A percentile compares a stretch with the other conserved stretches of the same genome.
Conservation (phyloP, 2,113 vertebrate genomes). For the Gallinago paraguaiae region DNA sequence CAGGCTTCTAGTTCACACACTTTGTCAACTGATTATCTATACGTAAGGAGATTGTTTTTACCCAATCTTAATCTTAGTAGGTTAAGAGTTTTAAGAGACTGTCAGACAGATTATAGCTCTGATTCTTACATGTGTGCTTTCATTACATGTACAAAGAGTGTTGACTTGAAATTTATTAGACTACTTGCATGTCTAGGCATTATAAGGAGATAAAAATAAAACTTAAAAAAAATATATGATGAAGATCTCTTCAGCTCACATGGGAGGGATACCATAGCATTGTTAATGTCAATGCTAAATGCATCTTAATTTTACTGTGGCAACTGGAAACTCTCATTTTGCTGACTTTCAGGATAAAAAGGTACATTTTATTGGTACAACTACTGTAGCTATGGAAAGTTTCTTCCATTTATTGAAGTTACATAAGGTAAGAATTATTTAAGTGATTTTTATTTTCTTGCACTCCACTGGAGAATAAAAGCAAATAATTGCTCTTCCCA, state of each 20-base stretch:
- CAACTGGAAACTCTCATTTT: slow-evolving; percentile 30
- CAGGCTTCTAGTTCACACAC: background rate
- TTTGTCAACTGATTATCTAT: background rate
- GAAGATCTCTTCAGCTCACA: background rate
- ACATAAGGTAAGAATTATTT: background rate
- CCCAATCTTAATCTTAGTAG: background rate
- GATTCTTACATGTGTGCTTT: slow-evolving; percentile 23
- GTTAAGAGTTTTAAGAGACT: slow-evolving; percentile 29
- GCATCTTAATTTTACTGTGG: background rate
- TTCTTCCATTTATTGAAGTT: background rate
- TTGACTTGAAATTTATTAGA: slow-evolving; percentile 40
- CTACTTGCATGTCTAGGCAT: background rate
- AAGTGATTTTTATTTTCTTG: slow-evolving; percentile 37
- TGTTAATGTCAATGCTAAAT: background rate
- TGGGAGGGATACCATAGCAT: background rate
- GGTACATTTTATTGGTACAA: slow-evolving; percentile 25
- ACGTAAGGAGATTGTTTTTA: background rate
- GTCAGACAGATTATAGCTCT: slow-evolving; percentile 32
- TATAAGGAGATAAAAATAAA: background rate
- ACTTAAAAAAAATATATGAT: rapidly evolving
- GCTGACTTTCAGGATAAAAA: background rate
- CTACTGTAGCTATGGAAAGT: background rate
- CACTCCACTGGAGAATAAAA: background rate
- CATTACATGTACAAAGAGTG: background rate
- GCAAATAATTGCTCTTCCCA: background rate